These are phyloP conservation scores for Athalia circularis DNA, from an alignment of 2,888 invertebrate species.

Conservation along the genomic window DNA sequence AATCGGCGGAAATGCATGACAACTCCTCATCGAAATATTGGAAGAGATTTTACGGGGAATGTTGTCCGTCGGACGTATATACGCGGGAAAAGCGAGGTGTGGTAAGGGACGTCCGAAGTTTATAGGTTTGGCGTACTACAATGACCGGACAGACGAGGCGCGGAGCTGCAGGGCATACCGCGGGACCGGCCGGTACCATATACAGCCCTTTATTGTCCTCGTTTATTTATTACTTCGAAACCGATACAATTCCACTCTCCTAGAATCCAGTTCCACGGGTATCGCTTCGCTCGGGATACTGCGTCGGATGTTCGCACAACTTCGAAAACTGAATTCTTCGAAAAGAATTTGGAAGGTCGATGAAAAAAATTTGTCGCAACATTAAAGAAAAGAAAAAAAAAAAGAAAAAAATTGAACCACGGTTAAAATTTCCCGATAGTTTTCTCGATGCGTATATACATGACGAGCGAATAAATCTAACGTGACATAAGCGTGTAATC, in stretches of 20 bases:
- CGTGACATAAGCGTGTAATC: neutral
- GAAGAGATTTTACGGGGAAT: conserved; percentile 30
- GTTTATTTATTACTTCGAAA: conserved; percentile 58
- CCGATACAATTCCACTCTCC: conserved; percentile 54
- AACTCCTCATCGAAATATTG: conserved; percentile 34
- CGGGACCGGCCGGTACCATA: conserved; percentile 36
- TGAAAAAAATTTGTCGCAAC: too few relatives aligned
- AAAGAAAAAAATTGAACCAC: too few relatives aligned
- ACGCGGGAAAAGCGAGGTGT: neutral
- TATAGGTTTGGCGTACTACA: conserved; percentile 34
- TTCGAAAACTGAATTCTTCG: neutral
- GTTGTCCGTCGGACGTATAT: neutral
- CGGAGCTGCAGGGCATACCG: conserved; percentile 16
- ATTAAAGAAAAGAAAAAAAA: too few relatives aligned
- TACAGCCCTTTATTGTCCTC: conserved; percentile 56
- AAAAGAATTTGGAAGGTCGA: conserved; percentile 2
- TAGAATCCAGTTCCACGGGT: neutral
- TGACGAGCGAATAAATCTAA: neutral
- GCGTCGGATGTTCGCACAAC: neutral
- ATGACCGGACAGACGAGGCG: conserved; percentile 8
- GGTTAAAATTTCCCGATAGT: neutral
- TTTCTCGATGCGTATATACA: neutral
- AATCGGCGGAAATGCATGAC: conserved; percentile 36
- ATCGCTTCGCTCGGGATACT: neutral
- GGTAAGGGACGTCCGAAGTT: conserved; percentile 32